Base-by-base conservation (phyloP, 2,113 vertebrate species). In the Tursiops truncatus region DNA sequence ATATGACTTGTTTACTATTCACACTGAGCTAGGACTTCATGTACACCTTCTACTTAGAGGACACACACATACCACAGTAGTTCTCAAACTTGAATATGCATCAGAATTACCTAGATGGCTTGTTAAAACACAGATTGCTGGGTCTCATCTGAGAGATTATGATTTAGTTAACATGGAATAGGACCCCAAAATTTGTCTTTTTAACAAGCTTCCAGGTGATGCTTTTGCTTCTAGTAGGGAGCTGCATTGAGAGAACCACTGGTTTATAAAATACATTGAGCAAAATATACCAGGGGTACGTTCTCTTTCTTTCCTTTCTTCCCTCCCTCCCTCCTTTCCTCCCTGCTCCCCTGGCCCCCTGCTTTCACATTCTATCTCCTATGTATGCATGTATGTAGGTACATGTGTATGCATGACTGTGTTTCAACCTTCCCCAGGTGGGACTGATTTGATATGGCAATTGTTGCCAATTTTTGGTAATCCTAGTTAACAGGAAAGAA, bases 1-100 rank as follows among this genome's bases (percentile, higher is more conserved):
- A 41, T 20, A 25, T 80, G 63, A n/a, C 38, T 89, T 96, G n/a
- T 93, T 91, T 94, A 79, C 20, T 67, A 10, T 82, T 96, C 38
- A 73, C 33, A 89, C 62, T 47, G 76, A 76, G 14, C 25, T 8
- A 79, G 53, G 36, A 81, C 50, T 95, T 81, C 81, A 20, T 53
- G 28, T 71, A 63, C 8, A 63, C 2, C 31, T 74, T 58, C n/a
- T 82, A 28, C 26, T 89, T 88, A 71, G 28, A 76, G 25, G 50
- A 14, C 26, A 26, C 33, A 71, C 2, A 68, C 26, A 62, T 44
- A 31, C 23, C 6, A 79, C 1, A 70, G 33, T 28, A 25, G 0
- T 83, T 95, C 62, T 77, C 62, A 92, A 60, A 62, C 11, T n/a
- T 67, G 20, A 85, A 4, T 71, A 33, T 53, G 3, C 25, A 38